Conservation (phyloP, 2,113 vertebrate species). For the Cichladusa arquata region DNA sequence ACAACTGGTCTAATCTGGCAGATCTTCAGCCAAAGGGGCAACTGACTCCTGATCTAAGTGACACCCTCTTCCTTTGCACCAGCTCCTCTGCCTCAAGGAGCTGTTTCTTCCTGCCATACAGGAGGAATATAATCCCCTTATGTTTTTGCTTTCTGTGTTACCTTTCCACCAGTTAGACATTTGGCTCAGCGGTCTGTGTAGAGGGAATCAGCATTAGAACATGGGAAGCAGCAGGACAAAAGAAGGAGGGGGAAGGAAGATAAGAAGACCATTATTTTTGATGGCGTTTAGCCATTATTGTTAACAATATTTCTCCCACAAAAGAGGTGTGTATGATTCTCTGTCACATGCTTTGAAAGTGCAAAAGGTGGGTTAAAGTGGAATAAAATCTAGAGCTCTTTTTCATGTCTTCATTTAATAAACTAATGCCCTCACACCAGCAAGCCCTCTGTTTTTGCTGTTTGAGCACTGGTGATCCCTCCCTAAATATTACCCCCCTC, state of each 20-base stretch:
- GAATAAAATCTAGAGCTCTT: not conserved
- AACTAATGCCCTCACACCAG: not conserved
- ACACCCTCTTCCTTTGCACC: not conserved
- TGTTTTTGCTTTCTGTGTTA: not conserved
- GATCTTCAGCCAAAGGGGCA: not conserved
- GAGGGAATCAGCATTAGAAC: not conserved
- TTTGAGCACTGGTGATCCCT: not conserved
- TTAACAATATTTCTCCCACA: not conserved
- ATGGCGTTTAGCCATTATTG: conserved; percentile 35
- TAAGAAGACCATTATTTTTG: not conserved
- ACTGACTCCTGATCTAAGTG: accelerated
- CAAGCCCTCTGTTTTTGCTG: not conserved
- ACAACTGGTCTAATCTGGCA: not conserved
- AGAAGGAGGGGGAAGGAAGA: not conserved
- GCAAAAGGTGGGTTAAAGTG: not conserved
- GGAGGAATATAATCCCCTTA: not conserved
- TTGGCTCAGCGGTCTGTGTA: not conserved
- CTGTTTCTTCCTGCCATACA: not conserved
- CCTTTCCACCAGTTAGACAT: not conserved
- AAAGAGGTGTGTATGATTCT: not conserved
- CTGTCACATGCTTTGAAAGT: not conserved
- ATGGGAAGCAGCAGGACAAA: conserved; percentile 37
- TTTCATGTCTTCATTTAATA: not conserved
- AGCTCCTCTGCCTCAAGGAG: not conserved
- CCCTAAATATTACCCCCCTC: not conserved